These are phyloP conservation scores for Siniperca obscura DNA, from an alignment of 2,797 vertebrate genomes.

Conservation along the genomic window DNA sequence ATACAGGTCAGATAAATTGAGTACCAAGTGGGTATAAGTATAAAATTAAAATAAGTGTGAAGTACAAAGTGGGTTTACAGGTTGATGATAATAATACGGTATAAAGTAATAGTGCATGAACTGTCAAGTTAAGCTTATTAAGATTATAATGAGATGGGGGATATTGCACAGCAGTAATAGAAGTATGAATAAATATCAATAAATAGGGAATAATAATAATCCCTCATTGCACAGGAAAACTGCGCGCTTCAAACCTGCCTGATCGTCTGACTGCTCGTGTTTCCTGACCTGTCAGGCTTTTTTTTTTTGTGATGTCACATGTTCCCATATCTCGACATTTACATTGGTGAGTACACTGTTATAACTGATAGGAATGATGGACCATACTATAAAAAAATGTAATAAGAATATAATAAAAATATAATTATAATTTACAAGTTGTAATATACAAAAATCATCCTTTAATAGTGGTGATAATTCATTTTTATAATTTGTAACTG, in stretches of 20 bases:
- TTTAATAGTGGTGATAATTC: neutral
- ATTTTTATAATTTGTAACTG: neutral
- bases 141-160: too few species aligned
- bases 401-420: too few species aligned
- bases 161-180: too few species aligned
- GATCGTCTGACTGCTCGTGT: neutral
- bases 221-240: too few species aligned
- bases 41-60: too few species aligned
- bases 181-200: too few species aligned
- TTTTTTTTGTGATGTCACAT: neutral
- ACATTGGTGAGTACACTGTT: neutral
- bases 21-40: too few species aligned
- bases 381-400: neutral
- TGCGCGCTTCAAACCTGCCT: neutral
- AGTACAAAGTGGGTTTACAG: too few species aligned
- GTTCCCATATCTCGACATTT: neutral
- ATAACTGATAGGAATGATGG: neutral
- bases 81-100: too few species aligned
- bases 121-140: too few species aligned
- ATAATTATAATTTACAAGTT: neutral
- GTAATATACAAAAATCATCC: neutral
- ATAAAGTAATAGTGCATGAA: too few species aligned
- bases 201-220: neutral
- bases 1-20: too few species aligned
- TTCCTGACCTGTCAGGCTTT: neutral